Conservation (phyloP, 2,888 invertebrate genomes). For the Philonicus albiceps region DNA sequence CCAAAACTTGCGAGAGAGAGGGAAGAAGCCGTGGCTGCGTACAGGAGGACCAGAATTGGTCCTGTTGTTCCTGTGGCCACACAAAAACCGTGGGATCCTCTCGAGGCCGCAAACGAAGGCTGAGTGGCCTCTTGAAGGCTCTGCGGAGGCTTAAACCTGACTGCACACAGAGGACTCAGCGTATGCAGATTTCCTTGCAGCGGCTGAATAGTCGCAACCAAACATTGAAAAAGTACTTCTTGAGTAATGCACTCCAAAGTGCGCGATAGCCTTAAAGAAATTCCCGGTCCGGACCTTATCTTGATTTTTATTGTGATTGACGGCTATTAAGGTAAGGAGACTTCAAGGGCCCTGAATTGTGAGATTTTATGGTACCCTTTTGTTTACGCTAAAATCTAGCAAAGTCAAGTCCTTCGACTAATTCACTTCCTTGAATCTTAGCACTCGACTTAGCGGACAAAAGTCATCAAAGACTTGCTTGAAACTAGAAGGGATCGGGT, state of each 20-base stretch:
- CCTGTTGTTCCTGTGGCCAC: conserved; percentile 62
- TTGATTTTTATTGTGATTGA: conserved; percentile 33
- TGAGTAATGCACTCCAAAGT: background rate
- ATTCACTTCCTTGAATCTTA: background rate
- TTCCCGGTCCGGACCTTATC: background rate
- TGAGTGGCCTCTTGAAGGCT: conserved; percentile 45
- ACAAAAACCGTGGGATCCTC: conserved; percentile 63
- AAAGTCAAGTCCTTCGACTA: background rate
- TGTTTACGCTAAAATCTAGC: background rate
- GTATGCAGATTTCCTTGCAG: conserved; percentile 24
- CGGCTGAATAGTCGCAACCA: background rate
- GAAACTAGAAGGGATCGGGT: background rate
- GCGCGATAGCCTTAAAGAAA: background rate
- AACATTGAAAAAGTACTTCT: background rate
- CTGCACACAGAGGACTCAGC: background rate
- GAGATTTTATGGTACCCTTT: background rate
- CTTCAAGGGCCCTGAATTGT: background rate
- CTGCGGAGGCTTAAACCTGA: background rate
- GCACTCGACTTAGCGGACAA: background rate
- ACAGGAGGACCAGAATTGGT: conserved; percentile 35
- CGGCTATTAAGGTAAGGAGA: conserved; percentile 19
- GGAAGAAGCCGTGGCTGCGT: background rate
- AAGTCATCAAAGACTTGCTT: background rate
- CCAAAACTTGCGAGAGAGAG: background rate
- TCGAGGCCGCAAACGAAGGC: conserved; percentile 46